A percentile compares a stretch with the other conserved stretches of the same genome.
phyloP scores from a whole-genome alignment of 1,140 invertebrate species.

The Dendrolimus kikuchii region DNA sequence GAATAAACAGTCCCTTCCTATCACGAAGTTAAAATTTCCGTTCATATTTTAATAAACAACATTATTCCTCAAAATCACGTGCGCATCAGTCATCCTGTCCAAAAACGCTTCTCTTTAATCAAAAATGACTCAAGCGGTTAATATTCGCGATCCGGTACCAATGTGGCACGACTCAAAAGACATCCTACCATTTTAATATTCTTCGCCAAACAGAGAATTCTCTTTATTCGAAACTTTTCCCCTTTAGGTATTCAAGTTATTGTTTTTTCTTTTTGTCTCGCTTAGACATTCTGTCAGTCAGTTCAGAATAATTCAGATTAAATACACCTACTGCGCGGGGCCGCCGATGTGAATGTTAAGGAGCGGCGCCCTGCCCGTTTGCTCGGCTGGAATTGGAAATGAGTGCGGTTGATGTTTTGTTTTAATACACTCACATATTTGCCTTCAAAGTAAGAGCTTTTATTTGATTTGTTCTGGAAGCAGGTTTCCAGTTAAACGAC shows the following conservation, averaged over 20 bases:
- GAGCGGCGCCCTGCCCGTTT: slow-evolving; percentile 30
- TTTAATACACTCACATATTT: slow-evolving; percentile 62
- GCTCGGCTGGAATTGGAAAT: slow-evolving; percentile 45
- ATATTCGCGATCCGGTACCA: slow-evolving; percentile 44
- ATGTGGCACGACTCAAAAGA: slow-evolving; percentile 22
- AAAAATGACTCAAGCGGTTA: slow-evolving; percentile 45
- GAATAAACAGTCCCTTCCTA: slow-evolving; percentile 42
- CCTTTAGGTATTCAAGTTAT: slow-evolving; percentile 36
- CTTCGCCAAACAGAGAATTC: slow-evolving; percentile 38
- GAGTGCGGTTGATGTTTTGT: slow-evolving; percentile 51
- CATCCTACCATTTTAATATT: slow-evolving; percentile 54
- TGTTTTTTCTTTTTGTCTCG: slow-evolving; percentile 40
- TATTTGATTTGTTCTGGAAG: slow-evolving; percentile 45
- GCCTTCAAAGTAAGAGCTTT: slow-evolving; percentile 46
- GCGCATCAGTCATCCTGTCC: slow-evolving; percentile 53
- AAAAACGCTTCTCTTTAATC: slow-evolving; percentile 60
- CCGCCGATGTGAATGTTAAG: slow-evolving; percentile 46
- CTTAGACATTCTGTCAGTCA: slow-evolving; percentile 63
- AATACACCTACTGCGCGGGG: slow-evolving; percentile 54
- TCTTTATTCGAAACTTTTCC: slow-evolving; percentile 42
- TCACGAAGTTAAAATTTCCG: slow-evolving; percentile 64
- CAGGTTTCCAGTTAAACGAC: slow-evolving; percentile 25
- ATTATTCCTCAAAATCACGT: slow-evolving; percentile 52
- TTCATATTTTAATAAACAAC: slow-evolving; percentile 51
- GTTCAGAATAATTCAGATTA: slow-evolving; percentile 63